Evolutionary conservation across 2,888 invertebrate species (phyloP).

Genomic region (Octonoba sinensis): DNA sequence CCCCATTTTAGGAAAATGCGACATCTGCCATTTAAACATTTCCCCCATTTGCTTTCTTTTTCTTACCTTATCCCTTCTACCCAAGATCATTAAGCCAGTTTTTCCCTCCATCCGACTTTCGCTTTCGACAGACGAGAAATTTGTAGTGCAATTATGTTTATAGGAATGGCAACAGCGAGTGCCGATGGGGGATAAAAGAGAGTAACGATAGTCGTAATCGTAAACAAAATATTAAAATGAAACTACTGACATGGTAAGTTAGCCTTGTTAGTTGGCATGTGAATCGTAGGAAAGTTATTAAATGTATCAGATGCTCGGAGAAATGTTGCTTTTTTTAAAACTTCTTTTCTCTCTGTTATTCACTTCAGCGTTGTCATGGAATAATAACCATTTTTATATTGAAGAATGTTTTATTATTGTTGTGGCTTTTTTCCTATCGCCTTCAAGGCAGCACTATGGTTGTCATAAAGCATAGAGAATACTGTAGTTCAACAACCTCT

Average conservation of each 20-base stretch:
- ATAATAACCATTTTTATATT: conserved; percentile 8
- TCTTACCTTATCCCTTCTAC: no score
- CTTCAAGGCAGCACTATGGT: conserved; percentile 1
- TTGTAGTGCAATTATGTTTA: no score
- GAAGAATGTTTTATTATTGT: conserved; percentile 1
- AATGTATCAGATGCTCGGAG: background rate
- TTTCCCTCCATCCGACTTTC: no score
- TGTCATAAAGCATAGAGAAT: background rate
- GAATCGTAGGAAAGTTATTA: background rate
- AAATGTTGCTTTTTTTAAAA: background rate
- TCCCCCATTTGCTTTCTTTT: no score
- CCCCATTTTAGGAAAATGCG: no score
- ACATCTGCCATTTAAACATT: no score
- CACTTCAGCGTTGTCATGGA: conserved; percentile 1
- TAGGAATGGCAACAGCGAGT: no score
- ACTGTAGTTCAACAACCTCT: conserved; percentile 4
- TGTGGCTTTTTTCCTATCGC: background rate
- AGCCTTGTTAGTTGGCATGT: conserved; percentile 4
- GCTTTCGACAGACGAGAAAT: no score
- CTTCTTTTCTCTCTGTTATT: background rate
- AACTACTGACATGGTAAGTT: conserved; percentile 15
- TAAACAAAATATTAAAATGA: conserved; percentile 19
- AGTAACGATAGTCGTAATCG: conserved; percentile 8
- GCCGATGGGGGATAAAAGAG: background rate
- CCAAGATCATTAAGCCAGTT: no score